Evolutionary conservation across 2,113 vertebrate genomes (phyloP).

Genomic region (Solenodon paradoxus): DNA sequence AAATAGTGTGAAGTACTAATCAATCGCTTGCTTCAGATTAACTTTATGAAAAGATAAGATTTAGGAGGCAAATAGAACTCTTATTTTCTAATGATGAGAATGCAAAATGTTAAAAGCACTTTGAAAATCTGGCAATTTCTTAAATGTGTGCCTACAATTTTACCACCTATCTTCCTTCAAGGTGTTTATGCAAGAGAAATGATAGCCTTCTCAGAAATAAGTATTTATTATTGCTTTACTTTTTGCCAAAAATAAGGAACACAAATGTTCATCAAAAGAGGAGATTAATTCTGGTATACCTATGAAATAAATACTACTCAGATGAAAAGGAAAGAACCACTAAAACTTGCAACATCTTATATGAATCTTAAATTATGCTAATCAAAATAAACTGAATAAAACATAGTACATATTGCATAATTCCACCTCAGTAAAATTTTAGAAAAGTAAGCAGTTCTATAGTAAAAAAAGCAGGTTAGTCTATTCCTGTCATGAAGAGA

Average conservation of each 20-base stretch:
- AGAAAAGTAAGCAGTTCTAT: neutral
- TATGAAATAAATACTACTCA: neutral
- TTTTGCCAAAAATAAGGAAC: neutral
- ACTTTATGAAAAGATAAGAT: neutral
- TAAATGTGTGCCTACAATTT: no score
- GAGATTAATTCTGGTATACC: neutral
- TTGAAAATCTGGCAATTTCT: no score
- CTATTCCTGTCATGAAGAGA: neutral
- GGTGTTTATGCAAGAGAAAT: no score
- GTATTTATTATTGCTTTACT: neutral
- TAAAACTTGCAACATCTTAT: no score
- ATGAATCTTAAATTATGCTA: neutral
- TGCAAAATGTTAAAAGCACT: no score
- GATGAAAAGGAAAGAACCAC: neutral
- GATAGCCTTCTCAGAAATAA: neutral
- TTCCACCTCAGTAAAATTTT: neutral
- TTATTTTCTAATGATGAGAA: no score
- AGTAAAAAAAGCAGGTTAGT: neutral
- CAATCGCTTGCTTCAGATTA: neutral
- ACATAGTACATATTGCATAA: neutral
- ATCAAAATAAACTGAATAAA: neutral
- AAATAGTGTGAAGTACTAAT: neutral
- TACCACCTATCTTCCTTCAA: no score
- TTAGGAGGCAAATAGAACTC: no score
- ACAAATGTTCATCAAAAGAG: neutral